These are phyloP conservation scores for Egretta garzetta DNA, from an alignment of 2,113 vertebrate species.

Conservation along the genomic window DNA sequence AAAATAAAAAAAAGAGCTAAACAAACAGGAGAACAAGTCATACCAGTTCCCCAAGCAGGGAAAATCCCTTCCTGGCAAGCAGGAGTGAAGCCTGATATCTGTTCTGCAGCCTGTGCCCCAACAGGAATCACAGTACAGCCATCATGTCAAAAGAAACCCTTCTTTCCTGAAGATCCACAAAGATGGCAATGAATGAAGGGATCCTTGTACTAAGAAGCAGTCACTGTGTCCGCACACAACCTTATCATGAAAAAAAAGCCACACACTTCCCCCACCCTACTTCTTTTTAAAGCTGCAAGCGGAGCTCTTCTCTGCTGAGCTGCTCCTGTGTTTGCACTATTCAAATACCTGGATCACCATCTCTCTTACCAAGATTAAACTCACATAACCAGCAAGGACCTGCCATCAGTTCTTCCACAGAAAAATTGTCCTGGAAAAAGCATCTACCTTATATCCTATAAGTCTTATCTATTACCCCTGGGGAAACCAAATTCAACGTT, in stretches of 20 bases:
- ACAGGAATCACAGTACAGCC: neutral
- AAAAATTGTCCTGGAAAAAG: neutral
- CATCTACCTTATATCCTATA: accelerated
- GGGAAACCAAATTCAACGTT: neutral
- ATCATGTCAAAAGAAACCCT: neutral
- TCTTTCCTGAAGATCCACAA: neutral
- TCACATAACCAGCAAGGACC: neutral
- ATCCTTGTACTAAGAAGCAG: neutral
- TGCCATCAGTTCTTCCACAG: neutral
- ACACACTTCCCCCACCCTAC: accelerated
- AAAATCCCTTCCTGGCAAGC: neutral
- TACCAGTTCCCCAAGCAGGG: neutral
- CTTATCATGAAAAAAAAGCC: neutral
- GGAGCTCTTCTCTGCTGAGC: neutral
- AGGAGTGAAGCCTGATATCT: neutral
- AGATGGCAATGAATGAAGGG: neutral
- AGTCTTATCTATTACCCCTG: neutral
- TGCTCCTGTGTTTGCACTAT: neutral
- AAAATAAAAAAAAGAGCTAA: neutral
- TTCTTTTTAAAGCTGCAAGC: neutral
- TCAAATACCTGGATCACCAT: neutral
- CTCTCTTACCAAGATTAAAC: neutral
- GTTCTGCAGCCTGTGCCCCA: neutral
- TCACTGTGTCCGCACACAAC: neutral
- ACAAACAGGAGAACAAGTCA: neutral